phyloP scores from a whole-genome alignment of 1,140 invertebrate genomes.

The Chironomus striatipennis region DNA sequence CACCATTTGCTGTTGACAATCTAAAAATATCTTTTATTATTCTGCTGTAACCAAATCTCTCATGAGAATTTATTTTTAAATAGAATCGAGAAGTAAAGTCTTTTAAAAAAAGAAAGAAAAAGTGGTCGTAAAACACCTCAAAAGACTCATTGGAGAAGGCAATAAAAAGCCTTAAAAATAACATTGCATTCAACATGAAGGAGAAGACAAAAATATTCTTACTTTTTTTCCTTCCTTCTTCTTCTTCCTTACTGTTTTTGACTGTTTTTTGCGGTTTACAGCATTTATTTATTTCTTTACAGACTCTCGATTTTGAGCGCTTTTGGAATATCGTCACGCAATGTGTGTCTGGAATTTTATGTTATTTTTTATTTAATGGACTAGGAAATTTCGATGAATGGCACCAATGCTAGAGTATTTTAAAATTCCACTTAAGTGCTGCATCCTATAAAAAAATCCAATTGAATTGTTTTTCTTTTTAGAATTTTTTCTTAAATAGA shows the following conservation, averaged over 20 bases:
- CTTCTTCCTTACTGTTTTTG: neutral
- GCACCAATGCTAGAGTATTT: neutral
- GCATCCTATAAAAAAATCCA: neutral
- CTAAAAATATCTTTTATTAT: neutral
- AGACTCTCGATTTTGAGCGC: neutral
- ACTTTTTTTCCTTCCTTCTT: slow-evolving; percentile 14
- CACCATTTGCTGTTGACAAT: too few relatives aligned
- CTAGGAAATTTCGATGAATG: neutral
- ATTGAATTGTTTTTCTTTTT: slow-evolving; percentile 11
- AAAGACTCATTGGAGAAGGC: slow-evolving; percentile 6
- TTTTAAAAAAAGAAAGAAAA: neutral
- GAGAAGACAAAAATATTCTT: neutral
- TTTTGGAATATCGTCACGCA: slow-evolving; percentile 13
- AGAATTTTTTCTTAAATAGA: neutral
- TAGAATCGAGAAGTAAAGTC: neutral
- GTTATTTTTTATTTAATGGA: neutral
- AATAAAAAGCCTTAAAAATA: slow-evolving; percentile 23
- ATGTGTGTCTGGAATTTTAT: slow-evolving; percentile 1
- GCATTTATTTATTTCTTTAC: neutral
- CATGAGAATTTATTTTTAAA: slow-evolving; percentile 11
- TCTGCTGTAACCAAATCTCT: neutral
- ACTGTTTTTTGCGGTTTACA: slow-evolving; percentile 17
- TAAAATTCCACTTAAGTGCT: neutral
- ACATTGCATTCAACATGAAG: slow-evolving; percentile 10
- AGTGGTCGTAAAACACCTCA: slow-evolving; percentile 20